These are phyloP conservation scores for Bombus picipes DNA, from an alignment of 1,140 invertebrate species.

Conservation along the genomic window DNA sequence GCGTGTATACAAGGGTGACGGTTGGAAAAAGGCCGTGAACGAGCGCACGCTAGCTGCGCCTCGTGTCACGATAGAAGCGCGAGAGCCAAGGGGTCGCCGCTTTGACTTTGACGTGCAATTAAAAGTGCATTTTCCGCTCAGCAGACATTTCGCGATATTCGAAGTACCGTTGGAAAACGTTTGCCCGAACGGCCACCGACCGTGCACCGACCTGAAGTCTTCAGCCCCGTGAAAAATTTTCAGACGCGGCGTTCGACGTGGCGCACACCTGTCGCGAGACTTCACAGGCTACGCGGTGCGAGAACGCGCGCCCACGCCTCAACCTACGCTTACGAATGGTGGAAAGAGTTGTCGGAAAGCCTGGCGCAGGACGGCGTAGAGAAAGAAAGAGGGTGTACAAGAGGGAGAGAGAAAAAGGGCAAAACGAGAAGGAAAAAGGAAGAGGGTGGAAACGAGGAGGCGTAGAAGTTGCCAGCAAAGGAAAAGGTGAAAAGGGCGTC, in stretches of 20 bases:
- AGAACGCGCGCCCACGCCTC: not conserved
- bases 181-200: conserved; percentile 34
- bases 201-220: conserved; percentile 14
- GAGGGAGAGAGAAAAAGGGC: not conserved
- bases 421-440: not conserved
- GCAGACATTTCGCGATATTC: conserved; percentile 37
- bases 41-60: not conserved
- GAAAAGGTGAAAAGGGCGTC: conserved; percentile 43
- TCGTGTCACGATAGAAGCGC: conserved; percentile 26
- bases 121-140: conserved; percentile 51
- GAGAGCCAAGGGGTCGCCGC: conserved; percentile 29
- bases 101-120: conserved; percentile 53
- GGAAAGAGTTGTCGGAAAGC: conserved; percentile 11
- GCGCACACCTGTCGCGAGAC: conserved; percentile 37
- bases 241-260: conserved; percentile 33
- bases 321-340: not conserved
- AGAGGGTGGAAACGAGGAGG: not conserved
- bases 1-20: not conserved
- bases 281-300: conserved; percentile 7
- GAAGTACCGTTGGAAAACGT: conserved; percentile 45
- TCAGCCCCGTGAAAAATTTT: conserved; percentile 44
- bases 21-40: conserved; percentile 24
- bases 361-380: no score
- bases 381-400: not conserved
- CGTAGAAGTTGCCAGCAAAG: conserved; percentile 15